Base-by-base conservation (phyloP, 2,888 invertebrate genomes). In the Caenorhabditis sp. region DNA sequence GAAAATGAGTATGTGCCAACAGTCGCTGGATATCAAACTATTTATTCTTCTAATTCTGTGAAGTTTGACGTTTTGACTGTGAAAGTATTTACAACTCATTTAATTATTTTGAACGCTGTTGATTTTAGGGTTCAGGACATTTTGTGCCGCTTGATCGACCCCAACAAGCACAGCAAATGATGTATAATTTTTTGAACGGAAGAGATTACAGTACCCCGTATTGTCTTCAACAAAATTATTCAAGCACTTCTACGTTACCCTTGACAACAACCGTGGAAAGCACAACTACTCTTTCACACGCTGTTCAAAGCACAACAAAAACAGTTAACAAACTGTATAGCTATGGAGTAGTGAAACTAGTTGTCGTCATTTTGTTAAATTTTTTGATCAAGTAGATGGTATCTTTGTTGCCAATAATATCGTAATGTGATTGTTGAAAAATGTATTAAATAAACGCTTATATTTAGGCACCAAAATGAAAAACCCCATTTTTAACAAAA, bases 61-160 rank as follows among this genome's bases (percentile, higher is more conserved):
- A 82, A 74, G 13, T 35, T 85, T 11, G 83, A 85, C 62, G 83
- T 85, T 11, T 40, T 85, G 0, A 85, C 85, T 35, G 83, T 83
- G 3, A 85, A 85, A 70, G 81, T 80, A 26, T 20, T 3, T 35
- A 24, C 18, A n/a, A 50, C 22, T 9, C 13, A 3, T 20, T 26
- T 24, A 15, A 11, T 11, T 50, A 37, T 24, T 24, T 35, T 72
- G 32, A 32, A 32, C 32, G 4, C 9, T 32, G 9, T n/a, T n/a
- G n/a, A n/a, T n/a, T 74, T 32, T 32, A 82, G 80, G 86, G 86
- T 32, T 80, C 86, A 11, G 86, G 86, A 26, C 86, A 86, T 60
- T 82, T 84, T 51, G 86, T 86, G 0, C 84, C 86, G 22, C 76
- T 83, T 13, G 86, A 86, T 65, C 68, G 86, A 8, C 86, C 86